Evolutionary conservation across 2,888 invertebrate species (phyloP).

Genomic region (Acleris laterana): DNA sequence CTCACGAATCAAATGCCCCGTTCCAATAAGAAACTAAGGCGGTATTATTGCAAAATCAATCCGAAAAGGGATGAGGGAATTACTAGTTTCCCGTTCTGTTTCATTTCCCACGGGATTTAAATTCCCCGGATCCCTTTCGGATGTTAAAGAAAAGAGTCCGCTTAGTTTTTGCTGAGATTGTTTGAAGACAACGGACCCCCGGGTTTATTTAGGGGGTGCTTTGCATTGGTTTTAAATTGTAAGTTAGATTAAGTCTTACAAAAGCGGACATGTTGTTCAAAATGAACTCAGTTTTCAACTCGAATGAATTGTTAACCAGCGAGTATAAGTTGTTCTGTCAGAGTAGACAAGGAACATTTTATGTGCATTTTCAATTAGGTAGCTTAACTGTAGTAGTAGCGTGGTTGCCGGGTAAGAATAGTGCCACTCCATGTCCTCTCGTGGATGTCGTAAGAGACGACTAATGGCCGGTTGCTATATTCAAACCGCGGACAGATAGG

Average conservation of each 20-base stretch:
- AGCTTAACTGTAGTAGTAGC: too few relatives aligned
- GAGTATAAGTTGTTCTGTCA: too few relatives aligned
- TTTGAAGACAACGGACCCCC: constrained; percentile 6
- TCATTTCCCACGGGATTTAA: constrained; percentile 36
- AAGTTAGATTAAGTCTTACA: not conserved
- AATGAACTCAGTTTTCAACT: too few relatives aligned
- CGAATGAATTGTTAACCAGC: too few relatives aligned
- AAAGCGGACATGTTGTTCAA: too few relatives aligned
- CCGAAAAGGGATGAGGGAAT: constrained; percentile 28
- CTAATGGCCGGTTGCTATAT: too few relatives aligned
- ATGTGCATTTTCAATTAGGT: too few relatives aligned
- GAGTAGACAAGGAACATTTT: too few relatives aligned
- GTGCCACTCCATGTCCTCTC: too few relatives aligned
- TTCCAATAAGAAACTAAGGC: constrained; percentile 16
- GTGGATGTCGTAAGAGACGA: too few relatives aligned
- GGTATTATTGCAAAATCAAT: constrained; percentile 33
- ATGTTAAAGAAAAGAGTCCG: constrained; percentile 9
- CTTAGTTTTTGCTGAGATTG: constrained; percentile 27
- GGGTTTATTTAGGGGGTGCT: constrained; percentile 1
- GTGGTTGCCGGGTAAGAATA: too few relatives aligned
- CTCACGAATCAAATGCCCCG: not conserved
- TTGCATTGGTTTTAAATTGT: not conserved
- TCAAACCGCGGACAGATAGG: too few relatives aligned
- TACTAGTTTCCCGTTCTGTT: constrained; percentile 24
- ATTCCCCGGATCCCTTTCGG: constrained; percentile 16